Conservation (phyloP, 1,140 invertebrate species). For the Manduca sexta region DNA sequence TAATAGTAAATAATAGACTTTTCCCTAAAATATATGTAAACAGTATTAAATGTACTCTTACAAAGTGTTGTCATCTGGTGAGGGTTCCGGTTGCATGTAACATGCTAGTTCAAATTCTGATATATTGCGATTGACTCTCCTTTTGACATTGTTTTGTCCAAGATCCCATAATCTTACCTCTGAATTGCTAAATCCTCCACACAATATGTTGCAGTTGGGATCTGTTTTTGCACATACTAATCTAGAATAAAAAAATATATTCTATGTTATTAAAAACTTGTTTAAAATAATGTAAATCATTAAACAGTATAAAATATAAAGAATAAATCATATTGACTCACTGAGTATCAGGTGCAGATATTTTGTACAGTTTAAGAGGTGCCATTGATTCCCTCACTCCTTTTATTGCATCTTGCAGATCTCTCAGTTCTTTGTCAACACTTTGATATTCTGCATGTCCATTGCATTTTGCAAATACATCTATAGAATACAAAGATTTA, state of each 20-base stretch:
- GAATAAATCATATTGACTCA: slow-evolving; percentile 32
- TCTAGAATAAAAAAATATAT: slow-evolving; percentile 47
- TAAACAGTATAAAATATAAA: too few species aligned
- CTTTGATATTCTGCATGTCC: slow-evolving; percentile 75
- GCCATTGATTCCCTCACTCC: slow-evolving; percentile 74
- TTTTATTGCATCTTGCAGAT: slow-evolving; percentile 76
- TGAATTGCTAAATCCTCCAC: slow-evolving; percentile 75
- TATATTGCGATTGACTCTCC: slow-evolving; percentile 58
- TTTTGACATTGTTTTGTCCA: slow-evolving; percentile 73
- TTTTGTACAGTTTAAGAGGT: slow-evolving; percentile 75
- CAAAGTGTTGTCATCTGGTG: slow-evolving; percentile 45
- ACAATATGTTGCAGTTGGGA: slow-evolving; percentile 74
- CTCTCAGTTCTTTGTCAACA: slow-evolving; percentile 75
- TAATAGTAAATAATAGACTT: neutral
- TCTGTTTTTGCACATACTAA: slow-evolving; percentile 75
- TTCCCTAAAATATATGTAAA: too few species aligned
- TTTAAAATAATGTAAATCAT: too few species aligned
- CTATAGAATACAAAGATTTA: slow-evolving; percentile 19
- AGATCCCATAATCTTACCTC: slow-evolving; percentile 78
- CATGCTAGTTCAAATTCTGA: slow-evolving; percentile 65
- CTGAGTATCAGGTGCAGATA: slow-evolving; percentile 76
- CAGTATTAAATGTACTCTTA: slow-evolving; percentile 24
- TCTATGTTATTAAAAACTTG: too few species aligned
- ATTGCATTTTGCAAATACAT: slow-evolving; percentile 69
- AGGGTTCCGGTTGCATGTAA: slow-evolving; percentile 43